Evolutionary conservation across 1,140 invertebrate genomes (phyloP).

Genomic region (Parasteatoda tepidariorum): DNA sequence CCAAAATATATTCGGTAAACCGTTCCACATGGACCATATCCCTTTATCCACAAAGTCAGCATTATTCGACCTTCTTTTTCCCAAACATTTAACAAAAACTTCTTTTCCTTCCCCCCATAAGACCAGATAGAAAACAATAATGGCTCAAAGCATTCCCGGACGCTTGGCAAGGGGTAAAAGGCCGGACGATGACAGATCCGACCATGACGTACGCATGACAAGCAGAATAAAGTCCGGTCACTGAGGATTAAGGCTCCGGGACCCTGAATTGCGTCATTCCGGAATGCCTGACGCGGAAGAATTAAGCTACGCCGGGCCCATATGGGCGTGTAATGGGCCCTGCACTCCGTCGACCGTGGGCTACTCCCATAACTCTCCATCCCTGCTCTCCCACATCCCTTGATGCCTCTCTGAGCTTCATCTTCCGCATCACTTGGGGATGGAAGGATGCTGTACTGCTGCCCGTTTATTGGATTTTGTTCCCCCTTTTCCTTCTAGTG

Average conservation of each 20-base stretch:
- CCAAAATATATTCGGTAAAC: constrained; percentile 10
- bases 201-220: constrained; percentile 47
- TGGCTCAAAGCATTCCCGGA: not conserved
- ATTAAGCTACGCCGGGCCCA: constrained; percentile 58
- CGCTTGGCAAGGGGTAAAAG: not conserved
- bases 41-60: constrained; percentile 32
- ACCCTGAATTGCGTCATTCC: constrained; percentile 47
- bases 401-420: constrained; percentile 35
- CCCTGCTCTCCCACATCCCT: not conserved
- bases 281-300: constrained; percentile 56
- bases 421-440: constrained; percentile 58
- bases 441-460: constrained; percentile 42
- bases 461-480: constrained; percentile 53
- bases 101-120: not conserved
- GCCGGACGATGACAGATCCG: constrained; percentile 45
- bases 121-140: constrained; percentile 23
- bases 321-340: constrained; percentile 60
- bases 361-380: constrained; percentile 47
- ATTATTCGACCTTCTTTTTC: constrained; percentile 39
- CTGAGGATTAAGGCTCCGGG: constrained; percentile 47
- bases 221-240: constrained; percentile 60
- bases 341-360: constrained; percentile 48
- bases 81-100: constrained; percentile 51
- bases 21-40: constrained; percentile 29
- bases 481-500: not conserved